Evolutionary conservation across 2,113 vertebrate species (phyloP).

Genomic region (Pterocles gutturalis): DNA sequence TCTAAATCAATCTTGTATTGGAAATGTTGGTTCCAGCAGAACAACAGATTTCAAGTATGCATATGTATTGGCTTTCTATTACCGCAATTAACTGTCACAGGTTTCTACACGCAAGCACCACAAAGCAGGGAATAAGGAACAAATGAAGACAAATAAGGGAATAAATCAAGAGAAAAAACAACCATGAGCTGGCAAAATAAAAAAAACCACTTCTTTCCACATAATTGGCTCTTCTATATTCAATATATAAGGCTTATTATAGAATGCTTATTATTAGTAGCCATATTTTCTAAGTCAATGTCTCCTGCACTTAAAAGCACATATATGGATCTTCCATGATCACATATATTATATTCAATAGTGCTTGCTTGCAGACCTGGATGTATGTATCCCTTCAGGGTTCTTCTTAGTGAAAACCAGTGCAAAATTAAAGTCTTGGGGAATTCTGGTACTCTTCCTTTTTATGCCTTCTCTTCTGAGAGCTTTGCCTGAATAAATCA

Average conservation of each 20-base stretch:
- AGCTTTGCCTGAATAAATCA: constrained; percentile 4
- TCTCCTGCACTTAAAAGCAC: not conserved
- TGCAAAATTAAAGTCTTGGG: not conserved
- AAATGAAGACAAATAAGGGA: not conserved
- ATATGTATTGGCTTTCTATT: not conserved
- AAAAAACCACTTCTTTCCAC: not conserved
- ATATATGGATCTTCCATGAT: not conserved
- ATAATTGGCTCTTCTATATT: not conserved
- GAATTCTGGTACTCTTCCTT: not conserved
- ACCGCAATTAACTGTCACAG: not conserved
- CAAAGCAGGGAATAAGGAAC: not conserved
- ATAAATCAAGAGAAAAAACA: not conserved
- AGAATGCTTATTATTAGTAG: not conserved
- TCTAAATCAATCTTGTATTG: not conserved
- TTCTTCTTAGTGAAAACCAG: not conserved
- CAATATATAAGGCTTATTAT: not conserved
- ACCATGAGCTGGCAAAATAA: not conserved
- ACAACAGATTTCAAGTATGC: not conserved
- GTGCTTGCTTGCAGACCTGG: not conserved
- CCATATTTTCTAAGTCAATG: not conserved
- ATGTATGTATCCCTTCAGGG: not conserved
- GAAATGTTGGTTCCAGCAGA: not conserved
- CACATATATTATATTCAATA: not conserved
- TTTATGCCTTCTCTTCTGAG: not conserved
- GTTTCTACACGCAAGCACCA: not conserved